These are phyloP conservation scores for Amblyopsis hoosieri DNA, from an alignment of 2,797 vertebrate species.

Conservation along the genomic window DNA sequence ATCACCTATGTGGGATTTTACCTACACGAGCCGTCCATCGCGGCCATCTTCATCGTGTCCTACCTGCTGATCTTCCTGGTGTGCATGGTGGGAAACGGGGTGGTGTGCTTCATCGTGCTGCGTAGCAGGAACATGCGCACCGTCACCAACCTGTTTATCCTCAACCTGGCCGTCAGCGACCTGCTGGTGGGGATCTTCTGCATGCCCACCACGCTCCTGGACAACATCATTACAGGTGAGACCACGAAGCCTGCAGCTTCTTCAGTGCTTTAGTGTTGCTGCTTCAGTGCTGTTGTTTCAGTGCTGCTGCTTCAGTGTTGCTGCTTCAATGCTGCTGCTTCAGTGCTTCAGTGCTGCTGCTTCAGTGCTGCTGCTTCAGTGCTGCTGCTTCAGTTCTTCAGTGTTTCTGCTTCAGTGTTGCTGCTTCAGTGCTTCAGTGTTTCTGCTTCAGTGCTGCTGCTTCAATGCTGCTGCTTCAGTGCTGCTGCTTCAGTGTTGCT, in stretches of 20 bases:
- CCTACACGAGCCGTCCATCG: conserved; percentile 84
- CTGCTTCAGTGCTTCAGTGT: no score
- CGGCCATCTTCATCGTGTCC: conserved; percentile 86
- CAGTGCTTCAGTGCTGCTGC: no score
- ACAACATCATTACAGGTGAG: conserved; percentile 93
- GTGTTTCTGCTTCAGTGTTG: no score
- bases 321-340: no score
- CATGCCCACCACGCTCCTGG: conserved; percentile 91
- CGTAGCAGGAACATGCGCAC: conserved; percentile 87
- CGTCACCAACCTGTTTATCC: conserved; percentile 91
- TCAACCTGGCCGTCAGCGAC: conserved; percentile 92
- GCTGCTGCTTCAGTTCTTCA: no score
- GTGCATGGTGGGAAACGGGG: conserved; percentile 90
- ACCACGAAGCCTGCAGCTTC: not conserved
- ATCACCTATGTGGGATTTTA: conserved; percentile 90
- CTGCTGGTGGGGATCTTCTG: conserved; percentile 94
- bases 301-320: no score
- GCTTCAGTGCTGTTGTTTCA: no score
- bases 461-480: no score
- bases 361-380: no score
- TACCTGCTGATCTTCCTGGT: conserved; percentile 93
- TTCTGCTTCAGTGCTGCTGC: no score
- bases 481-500: no score
- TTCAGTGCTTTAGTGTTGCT: no score
- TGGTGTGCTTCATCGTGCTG: conserved; percentile 88